These are phyloP conservation scores for Paralvinella palmiformis DNA, from an alignment of 1,140 invertebrate genomes.

Conservation along the genomic window DNA sequence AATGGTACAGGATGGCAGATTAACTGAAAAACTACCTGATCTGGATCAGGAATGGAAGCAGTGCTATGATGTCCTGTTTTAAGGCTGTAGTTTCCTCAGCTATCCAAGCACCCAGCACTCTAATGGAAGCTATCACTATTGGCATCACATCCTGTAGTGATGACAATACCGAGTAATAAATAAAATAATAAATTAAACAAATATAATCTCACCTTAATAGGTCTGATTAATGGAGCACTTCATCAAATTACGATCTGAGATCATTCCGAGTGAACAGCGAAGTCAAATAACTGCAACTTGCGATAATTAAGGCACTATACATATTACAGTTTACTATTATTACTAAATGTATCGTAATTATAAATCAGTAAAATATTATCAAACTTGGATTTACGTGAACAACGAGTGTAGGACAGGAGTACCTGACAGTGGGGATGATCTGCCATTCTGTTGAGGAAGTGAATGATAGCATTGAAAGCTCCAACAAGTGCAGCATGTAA, in stretches of 20 bases:
- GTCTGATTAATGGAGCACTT: not conserved
- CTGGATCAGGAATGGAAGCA: slow-evolving; percentile 46
- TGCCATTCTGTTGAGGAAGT: slow-evolving; percentile 62
- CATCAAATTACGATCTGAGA: not conserved
- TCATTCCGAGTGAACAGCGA: no score
- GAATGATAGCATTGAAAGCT: slow-evolving; percentile 75
- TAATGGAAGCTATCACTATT: slow-evolving; percentile 73
- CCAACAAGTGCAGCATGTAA: slow-evolving; percentile 84
- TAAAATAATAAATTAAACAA: not conserved
- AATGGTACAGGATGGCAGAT: no score
- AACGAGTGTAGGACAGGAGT: not conserved
- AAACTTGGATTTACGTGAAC: not conserved
- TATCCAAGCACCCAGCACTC: slow-evolving; percentile 79
- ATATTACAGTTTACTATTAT: no score
- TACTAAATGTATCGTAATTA: no score
- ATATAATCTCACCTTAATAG: not conserved
- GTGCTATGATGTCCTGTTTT: slow-evolving; percentile 70
- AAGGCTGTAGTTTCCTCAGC: slow-evolving; percentile 87
- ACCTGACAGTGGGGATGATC: not conserved
- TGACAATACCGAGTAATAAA: not conserved
- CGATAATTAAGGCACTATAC: no score
- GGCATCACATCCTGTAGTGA: slow-evolving; percentile 48
- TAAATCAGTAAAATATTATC: not conserved
- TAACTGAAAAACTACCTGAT: no score
- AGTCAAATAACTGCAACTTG: no score